Conservation (phyloP, 2,888 invertebrate genomes). For the Lysandra bellargus region DNA sequence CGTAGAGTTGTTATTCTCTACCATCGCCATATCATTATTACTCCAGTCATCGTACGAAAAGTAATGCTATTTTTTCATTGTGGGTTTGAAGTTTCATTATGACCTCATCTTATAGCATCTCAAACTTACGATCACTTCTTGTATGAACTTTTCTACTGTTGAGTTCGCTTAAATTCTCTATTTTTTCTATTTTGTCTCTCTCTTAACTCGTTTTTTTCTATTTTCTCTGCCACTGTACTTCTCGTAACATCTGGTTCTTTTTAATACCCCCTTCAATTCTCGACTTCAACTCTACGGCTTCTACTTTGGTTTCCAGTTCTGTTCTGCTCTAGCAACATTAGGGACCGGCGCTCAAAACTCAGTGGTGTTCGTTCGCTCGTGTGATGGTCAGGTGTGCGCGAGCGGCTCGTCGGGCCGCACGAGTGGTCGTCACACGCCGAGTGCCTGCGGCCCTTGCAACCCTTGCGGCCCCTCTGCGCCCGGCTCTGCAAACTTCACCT, state of each 20-base stretch:
- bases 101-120: not conserved
- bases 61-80: not conserved
- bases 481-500: constrained; percentile 78
- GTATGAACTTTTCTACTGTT: not conserved
- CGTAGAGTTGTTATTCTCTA: not conserved
- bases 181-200: not conserved
- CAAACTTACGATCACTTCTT: not conserved
- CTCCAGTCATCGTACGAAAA: not conserved
- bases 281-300: not conserved
- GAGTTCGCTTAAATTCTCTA: not conserved
- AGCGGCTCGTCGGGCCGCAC: constrained; percentile 80
- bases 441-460: constrained; percentile 45
- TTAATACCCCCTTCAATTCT: too few species aligned
- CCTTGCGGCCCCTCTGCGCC: constrained; percentile 18
- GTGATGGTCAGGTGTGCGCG: constrained; percentile 49
- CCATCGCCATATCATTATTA: not conserved
- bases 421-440: constrained; percentile 73
- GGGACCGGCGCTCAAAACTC: constrained; percentile 56
- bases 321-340: not conserved
- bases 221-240: not conserved
- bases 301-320: too few species aligned
- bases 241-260: not conserved
- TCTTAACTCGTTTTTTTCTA: too few species aligned
- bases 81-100: not conserved
- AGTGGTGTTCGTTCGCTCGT: constrained; percentile 53